Evolutionary conservation across 2,888 invertebrate genomes (phyloP), one percentile per base, ranked within the genome.

Genomic region (Cenopis cana): DNA sequence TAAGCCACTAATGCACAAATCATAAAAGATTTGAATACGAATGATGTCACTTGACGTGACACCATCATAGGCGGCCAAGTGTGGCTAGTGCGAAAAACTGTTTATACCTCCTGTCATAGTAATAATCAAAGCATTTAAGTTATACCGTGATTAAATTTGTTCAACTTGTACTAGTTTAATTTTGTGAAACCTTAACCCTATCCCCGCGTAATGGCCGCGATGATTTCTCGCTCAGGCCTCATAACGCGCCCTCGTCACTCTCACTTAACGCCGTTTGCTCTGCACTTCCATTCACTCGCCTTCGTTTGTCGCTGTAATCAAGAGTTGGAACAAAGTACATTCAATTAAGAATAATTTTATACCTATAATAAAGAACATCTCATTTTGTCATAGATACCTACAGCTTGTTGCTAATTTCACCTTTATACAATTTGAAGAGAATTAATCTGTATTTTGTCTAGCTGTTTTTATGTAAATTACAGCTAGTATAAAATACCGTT

Each of bases 171-270:
- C 41, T 24, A 33, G 9, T 36, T 33, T 4, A 24, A 54, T 38
- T 38, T 24, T 20, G 20, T 38, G 52, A 10, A 54, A 20, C 18
- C 50, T 50, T 33, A 62, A 62, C 52, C 64, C 52, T 52, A 24
- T 24, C 11, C 46, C 29, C 29, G 77, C 78, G 81, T 89, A 89
- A 90, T 88, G 78, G 82, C 77, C 78, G 85, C 85, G 89, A 90
- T 90, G 90, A 92, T 90, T 89, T 89, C 88, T 86, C 85, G 84
- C 88, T 86, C 82, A 84, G 85, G 84, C 84, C 84, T 87, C 88
- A 89, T 87, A 87, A 79, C 79, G 84, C 81, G 85, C 88, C 88
- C 88, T 87, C 87, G 86, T 87, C 88, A 86, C 82, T 83, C 77
- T 76, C 72, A 75, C 80, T 81, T 87, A 85, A 87, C 85, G 89